These are phyloP conservation scores for Sinocyclocheilus maitianheensis DNA, from an alignment of 2,113 vertebrate genomes.

Conservation along the genomic window DNA sequence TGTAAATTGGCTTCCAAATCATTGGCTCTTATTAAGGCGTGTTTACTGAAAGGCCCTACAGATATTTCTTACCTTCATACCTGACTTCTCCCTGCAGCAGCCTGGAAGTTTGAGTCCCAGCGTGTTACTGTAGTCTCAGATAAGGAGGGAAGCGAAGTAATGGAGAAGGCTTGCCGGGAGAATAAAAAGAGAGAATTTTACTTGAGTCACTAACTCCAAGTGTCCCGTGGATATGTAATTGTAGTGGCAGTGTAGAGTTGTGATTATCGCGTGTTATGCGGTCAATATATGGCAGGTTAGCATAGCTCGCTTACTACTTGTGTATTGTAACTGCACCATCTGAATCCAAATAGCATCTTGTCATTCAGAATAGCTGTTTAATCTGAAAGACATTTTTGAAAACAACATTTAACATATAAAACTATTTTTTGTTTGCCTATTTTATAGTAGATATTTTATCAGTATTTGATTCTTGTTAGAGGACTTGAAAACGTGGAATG, in stretches of 20 bases:
- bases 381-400: neutral
- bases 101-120: constrained; percentile 11
- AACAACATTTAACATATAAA: too few relatives aligned
- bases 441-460: too few relatives aligned
- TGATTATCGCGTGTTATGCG: too few relatives aligned
- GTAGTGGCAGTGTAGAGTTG: neutral
- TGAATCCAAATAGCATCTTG: neutral
- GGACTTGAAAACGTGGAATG: too few relatives aligned
- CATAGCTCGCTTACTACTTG: neutral
- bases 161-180: neutral
- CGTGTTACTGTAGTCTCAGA: neutral
- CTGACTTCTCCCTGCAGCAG: neutral
- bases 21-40: constrained; percentile 10
- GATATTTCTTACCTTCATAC: constrained; percentile 21
- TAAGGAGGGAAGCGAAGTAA: constrained; percentile 1
- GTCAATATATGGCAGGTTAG: neutral
- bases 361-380: neutral
- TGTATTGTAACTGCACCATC: neutral
- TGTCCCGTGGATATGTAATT: neutral
- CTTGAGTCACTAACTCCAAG: neutral
- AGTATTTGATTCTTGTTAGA: too few relatives aligned
- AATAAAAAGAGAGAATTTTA: neutral
- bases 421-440: too few relatives aligned
- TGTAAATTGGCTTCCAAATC: neutral
- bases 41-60: constrained; percentile 23